A percentile compares a stretch with the other conserved stretches of the same genome.
Conservation (phyloP, 2,888 invertebrate species). For the Eupithecia insigniata region DNA sequence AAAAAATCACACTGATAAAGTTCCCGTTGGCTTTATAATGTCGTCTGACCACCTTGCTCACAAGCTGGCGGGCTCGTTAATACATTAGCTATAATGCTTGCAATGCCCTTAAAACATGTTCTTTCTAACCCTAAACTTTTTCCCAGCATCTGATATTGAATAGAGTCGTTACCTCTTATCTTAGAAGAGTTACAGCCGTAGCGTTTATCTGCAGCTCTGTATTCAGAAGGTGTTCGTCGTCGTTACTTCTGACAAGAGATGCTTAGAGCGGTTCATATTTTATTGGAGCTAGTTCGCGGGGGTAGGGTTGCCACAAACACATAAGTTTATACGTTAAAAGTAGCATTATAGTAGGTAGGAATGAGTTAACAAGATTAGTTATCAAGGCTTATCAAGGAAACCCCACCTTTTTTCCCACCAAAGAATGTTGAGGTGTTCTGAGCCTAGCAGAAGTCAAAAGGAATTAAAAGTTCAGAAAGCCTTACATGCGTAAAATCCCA, state of each 20-base stretch:
- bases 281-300: conserved; percentile 70
- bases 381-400: not conserved
- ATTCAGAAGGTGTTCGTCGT: conserved; percentile 82
- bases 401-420: too few relatives aligned
- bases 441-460: not conserved
- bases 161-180: conserved; percentile 37
- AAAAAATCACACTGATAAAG: not conserved
- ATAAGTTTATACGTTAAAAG: not conserved
- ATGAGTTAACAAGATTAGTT: not conserved
- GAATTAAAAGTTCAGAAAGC: not conserved
- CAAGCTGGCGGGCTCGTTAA: not conserved
- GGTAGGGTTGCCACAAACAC: conserved; percentile 42
- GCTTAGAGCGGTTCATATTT: conserved; percentile 79
- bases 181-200: conserved; percentile 44
- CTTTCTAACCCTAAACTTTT: conserved; percentile 22
- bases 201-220: conserved; percentile 63
- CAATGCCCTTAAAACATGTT: conserved; percentile 9
- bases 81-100: not conserved
- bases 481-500: not conserved
- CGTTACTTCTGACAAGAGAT: conserved; percentile 77
- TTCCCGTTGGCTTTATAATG: not conserved
- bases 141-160: conserved; percentile 31
- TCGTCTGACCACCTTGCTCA: not conserved
- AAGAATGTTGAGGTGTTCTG: not conserved
- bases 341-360: not conserved